These are phyloP conservation scores for Rhadinocentrus ornatus DNA, from an alignment of 2,797 vertebrate species.

Conservation along the genomic window DNA sequence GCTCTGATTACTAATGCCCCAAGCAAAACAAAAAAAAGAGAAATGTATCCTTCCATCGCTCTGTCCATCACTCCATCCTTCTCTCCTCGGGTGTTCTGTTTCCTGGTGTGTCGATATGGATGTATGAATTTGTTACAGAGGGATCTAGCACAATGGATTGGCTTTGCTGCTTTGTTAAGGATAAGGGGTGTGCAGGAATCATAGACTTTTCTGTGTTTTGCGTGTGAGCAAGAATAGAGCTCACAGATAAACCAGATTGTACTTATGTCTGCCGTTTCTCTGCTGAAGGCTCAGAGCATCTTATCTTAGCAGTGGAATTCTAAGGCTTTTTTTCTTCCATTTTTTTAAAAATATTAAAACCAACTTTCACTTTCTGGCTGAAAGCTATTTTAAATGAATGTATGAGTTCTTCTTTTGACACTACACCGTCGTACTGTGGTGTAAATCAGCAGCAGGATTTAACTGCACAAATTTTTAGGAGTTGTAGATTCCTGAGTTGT, in stretches of 20 bases:
- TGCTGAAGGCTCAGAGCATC: conserved; percentile 55
- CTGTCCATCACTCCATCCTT: conserved; percentile 61
- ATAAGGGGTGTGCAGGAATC: conserved; percentile 67
- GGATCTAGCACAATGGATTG: conserved; percentile 74
- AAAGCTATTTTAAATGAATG: conserved; percentile 74
- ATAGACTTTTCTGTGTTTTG: conserved; percentile 74
- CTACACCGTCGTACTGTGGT: conserved; percentile 9
- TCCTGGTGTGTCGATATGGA: conserved; percentile 75
- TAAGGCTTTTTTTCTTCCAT: conserved; percentile 62
- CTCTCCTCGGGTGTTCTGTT: conserved; percentile 68
- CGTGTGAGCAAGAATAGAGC: conserved; percentile 56
- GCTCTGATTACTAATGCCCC: conserved; percentile 73
- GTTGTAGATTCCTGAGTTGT: conserved; percentile 58
- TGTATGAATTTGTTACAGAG: conserved; percentile 80
- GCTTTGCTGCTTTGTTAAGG: conserved; percentile 80
- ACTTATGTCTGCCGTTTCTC: conserved; percentile 54
- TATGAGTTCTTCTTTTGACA: conserved; percentile 52
- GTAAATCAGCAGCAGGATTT: conserved; percentile 63
- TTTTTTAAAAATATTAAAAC: conserved; percentile 77
- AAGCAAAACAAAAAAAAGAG: conserved; percentile 64
- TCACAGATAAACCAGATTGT: conserved; percentile 68
- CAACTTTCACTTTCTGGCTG: conserved; percentile 72
- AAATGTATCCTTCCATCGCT: conserved; percentile 63
- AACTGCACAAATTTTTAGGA: conserved; percentile 48
- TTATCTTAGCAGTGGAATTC: conserved; percentile 67